Evolutionary conservation across 2,888 invertebrate species (phyloP), one percentile per base, ranked within the genome.

Genomic region (Spatulosminthurus flaviceps): DNA sequence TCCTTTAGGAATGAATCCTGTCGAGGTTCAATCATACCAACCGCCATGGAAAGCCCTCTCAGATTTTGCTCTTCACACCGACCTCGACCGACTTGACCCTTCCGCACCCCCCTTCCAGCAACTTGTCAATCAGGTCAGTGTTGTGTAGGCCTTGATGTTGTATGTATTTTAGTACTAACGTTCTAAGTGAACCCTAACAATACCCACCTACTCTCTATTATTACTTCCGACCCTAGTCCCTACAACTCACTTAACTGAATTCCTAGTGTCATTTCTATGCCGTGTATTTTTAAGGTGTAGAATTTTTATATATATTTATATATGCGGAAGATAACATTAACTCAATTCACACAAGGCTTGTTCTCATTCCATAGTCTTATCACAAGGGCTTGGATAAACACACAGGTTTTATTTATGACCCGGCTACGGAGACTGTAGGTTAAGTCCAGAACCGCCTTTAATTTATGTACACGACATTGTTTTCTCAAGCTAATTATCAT

Each of bases 21-120:
- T 97, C 80, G 97, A 98, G 89, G 93, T 94, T 42, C 92, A 93
- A 86, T 95, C 96, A 84, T 98, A 97, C 90, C 97, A 97, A 89
- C 97, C 96, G 78, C 96, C 95, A 61, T 98, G 97, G 98, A 97
- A 97, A 90, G 96, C 97, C 82, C 92, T 97, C 77, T 94, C 94
- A 78, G 97, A 97, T 89, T 97, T 97, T 89, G 97, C 97, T 82
- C 92, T 97, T 86, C 96, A 97, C 88, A 94, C 96, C 9, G 97
- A 97, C 89, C 90, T 97, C 81, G 97, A 97, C 86, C 90, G 92
- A 87, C 88, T 95, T 83, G 95, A 95, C 87, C 93, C 94, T 51
- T 93, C 92, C 85, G 92, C 92, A 80, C 95, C 97, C 19, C 96
- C 97, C 85, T 98, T 97, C 89, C 97, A 97, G 88, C 97, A 97